A percentile compares a stretch with the other conserved stretches of the same genome.
phyloP scores from a whole-genome alignment of 2,888 invertebrate genomes.

The Abrostola tripartita region DNA sequence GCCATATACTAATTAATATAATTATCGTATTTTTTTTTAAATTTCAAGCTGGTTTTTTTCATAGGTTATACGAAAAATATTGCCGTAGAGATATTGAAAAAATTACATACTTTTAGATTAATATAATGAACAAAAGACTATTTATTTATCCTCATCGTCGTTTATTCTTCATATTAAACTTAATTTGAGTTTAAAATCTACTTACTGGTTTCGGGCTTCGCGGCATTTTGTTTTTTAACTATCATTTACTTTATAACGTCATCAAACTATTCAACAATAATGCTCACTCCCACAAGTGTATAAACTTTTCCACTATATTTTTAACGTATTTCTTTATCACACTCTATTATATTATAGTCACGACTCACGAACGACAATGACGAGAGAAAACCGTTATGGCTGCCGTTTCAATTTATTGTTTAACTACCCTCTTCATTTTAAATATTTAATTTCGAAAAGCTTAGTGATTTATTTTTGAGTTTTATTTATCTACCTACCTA shows the following conservation, averaged over 20 bases:
- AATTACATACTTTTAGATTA: too few relatives aligned
- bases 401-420: background rate
- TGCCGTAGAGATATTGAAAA: too few relatives aligned
- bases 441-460: background rate
- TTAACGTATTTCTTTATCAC: background rate
- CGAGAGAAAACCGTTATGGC: slow-evolving; percentile 11
- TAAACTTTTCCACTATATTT: background rate
- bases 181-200: slow-evolving; percentile 2
- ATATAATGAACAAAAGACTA: too few relatives aligned
- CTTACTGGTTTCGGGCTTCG: slow-evolving; percentile 45
- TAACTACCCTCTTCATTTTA: slow-evolving; percentile 21
- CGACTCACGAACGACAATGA: background rate
- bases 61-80: too few relatives aligned
- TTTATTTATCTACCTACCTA: background rate
- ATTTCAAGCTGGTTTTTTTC: too few relatives aligned
- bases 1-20: too few relatives aligned
- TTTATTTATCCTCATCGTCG: too few relatives aligned
- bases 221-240: slow-evolving; percentile 34
- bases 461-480: background rate
- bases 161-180: too few relatives aligned
- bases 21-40: too few relatives aligned
- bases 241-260: background rate
- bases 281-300: background rate
- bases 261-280: background rate
- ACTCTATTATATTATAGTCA: background rate